phyloP scores from a whole-genome alignment of 2,888 invertebrate species.

The Lacanobia oleracea region DNA sequence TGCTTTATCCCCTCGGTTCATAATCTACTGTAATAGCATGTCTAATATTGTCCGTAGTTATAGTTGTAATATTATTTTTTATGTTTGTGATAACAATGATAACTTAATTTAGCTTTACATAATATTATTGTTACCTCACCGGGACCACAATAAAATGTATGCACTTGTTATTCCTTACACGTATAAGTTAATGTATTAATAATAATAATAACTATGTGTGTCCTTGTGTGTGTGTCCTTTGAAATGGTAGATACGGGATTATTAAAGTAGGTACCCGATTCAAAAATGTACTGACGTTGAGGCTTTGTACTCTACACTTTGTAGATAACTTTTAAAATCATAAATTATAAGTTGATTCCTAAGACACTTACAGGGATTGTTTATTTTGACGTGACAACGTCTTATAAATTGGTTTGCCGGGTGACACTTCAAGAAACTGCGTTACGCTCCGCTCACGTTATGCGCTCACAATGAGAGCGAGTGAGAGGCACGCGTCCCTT shows the following conservation, averaged over 20 bases:
- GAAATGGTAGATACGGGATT: too few species aligned
- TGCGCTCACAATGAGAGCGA: too few species aligned
- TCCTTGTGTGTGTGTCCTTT: too few species aligned
- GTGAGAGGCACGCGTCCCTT: too few species aligned
- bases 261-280: neutral
- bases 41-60: neutral
- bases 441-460: too few species aligned
- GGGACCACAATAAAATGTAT: neutral
- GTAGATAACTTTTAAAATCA: neutral
- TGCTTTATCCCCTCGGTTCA: too few species aligned
- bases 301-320: slow-evolving; percentile 15
- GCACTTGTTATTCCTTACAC: slow-evolving; percentile 1
- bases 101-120: slow-evolving; percentile 29
- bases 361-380: neutral
- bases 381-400: too few species aligned
- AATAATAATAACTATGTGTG: neutral
- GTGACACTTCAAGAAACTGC: too few species aligned
- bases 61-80: slow-evolving; percentile 23
- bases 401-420: too few species aligned
- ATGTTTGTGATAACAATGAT: slow-evolving; percentile 51
- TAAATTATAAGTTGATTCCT: neutral
- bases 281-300: neutral
- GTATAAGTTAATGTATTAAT: slow-evolving; percentile 17
- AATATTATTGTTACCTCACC: slow-evolving; percentile 20
- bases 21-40: neutral